Conservation (phyloP, 2,888 invertebrate genomes). For the Labia minor region DNA sequence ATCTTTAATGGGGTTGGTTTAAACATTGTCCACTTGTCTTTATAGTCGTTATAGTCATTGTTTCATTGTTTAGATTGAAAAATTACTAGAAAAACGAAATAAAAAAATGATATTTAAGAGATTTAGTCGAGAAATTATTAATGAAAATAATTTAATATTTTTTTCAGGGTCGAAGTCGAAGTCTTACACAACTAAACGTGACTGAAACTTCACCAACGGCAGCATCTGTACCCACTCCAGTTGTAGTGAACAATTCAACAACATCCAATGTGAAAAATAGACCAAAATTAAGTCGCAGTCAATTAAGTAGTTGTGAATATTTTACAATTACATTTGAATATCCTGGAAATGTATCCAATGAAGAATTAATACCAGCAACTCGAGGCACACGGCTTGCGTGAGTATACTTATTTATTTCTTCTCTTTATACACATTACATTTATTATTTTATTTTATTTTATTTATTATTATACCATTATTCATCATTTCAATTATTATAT, state of each 20-base stretch:
- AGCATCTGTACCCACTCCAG: background rate
- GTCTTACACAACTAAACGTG: conserved; percentile 56
- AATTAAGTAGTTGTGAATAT: conserved; percentile 53
- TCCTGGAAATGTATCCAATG: conserved; percentile 43
- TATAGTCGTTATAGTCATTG: no score
- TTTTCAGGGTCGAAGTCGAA: conserved; percentile 56
- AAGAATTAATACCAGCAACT: conserved; percentile 55
- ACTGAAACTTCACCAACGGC: background rate
- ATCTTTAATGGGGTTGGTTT: no score
- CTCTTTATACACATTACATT: conserved; percentile 1
- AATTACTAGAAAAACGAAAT: no score
- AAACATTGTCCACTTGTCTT: no score
- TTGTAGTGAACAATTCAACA: background rate
- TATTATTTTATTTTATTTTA: conserved; percentile 16
- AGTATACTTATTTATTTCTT: conserved; percentile 35
- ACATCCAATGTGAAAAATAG: background rate
- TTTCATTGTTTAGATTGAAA: no score
- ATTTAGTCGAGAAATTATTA: no score
- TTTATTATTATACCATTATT: no score
- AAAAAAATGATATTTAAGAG: no score
- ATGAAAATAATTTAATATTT: background rate
- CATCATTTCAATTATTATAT: no score
- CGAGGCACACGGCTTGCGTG: conserved; percentile 55
- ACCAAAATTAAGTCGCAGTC: background rate
- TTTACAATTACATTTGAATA: conserved; percentile 60